Percentiles rank a stretch among this genome's conserved stretches.
These are phyloP conservation scores for Aphidius gifuensis DNA, from an alignment of 1,140 invertebrate genomes.

Conservation along the genomic window DNA sequence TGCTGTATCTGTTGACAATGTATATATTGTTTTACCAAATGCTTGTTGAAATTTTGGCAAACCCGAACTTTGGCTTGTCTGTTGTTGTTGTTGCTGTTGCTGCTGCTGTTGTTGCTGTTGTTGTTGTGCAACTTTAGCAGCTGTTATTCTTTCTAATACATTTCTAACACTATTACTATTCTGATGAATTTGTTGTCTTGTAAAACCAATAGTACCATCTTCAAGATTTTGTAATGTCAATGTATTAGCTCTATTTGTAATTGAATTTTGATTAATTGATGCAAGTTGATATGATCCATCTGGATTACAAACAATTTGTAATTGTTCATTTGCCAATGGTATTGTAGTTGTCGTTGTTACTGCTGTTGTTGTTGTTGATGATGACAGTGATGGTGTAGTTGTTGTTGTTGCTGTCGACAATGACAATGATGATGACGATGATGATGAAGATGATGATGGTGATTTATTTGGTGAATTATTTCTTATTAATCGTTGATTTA, in stretches of 20 bases:
- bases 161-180: slow-evolving; percentile 28
- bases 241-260: slow-evolving; percentile 39
- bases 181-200: slow-evolving; percentile 31
- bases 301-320: slow-evolving; percentile 49
- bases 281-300: slow-evolving; percentile 47
- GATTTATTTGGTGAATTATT: slow-evolving; percentile 48
- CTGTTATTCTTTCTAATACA: slow-evolving; percentile 36
- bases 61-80: slow-evolving; percentile 53
- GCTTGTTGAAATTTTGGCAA: slow-evolving; percentile 78
- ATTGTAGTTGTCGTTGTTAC: slow-evolving; percentile 22
- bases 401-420: slow-evolving; percentile 5
- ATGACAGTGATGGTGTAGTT: slow-evolving; percentile 10
- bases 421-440: too few relatives aligned
- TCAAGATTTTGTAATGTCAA: slow-evolving; percentile 46
- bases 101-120: slow-evolving; percentile 11
- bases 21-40: slow-evolving; percentile 65
- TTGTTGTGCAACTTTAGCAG: slow-evolving; percentile 32
- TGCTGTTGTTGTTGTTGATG: slow-evolving; percentile 22
- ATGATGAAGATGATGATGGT: slow-evolving; percentile 32
- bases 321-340: slow-evolving; percentile 39
- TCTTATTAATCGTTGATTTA: slow-evolving; percentile 33
- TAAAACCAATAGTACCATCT: slow-evolving; percentile 33
- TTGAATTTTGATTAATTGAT: slow-evolving; percentile 38
- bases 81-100: slow-evolving; percentile 20
- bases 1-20: slow-evolving; percentile 41